Evolutionary conservation across 2,888 invertebrate species (phyloP).

Genomic region (Tridacna crocea): DNA sequence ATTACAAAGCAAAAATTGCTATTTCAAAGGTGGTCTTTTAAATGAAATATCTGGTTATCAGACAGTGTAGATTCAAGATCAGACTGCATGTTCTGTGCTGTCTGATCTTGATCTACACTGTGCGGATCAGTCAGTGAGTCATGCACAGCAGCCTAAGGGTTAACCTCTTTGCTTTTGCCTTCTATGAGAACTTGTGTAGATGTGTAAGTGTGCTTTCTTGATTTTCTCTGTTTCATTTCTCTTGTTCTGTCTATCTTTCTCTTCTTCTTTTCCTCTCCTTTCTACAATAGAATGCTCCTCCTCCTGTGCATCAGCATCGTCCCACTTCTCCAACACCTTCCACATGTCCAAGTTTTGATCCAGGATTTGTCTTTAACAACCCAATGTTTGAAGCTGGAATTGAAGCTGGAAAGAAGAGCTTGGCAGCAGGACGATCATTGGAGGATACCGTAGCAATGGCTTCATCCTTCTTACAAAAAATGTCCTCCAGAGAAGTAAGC

Average conservation of each 20-base stretch:
- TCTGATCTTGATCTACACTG: no score
- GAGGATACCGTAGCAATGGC: background rate
- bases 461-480: background rate
- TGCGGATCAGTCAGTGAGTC: no score
- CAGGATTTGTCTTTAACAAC: conserved; percentile 1
- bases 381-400: conserved; percentile 25
- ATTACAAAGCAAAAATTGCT: no score
- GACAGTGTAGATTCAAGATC: no score
- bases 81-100: no score
- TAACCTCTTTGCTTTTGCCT: no score
- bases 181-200: no score
- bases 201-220: conserved; percentile 4
- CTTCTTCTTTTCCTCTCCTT: conserved; percentile 13
- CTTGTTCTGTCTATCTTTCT: background rate
- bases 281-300: background rate
- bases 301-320: background rate
- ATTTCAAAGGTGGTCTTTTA: no score
- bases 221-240: background rate
- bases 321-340: background rate
- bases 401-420: conserved; percentile 7
- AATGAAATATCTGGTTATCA: no score
- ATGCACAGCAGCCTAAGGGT: no score
- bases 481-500: background rate
- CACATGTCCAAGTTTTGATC: background rate
- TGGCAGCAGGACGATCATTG: background rate